Base-by-base conservation (phyloP, 2,888 invertebrate genomes). In the Ormyrus pomaceus region DNA sequence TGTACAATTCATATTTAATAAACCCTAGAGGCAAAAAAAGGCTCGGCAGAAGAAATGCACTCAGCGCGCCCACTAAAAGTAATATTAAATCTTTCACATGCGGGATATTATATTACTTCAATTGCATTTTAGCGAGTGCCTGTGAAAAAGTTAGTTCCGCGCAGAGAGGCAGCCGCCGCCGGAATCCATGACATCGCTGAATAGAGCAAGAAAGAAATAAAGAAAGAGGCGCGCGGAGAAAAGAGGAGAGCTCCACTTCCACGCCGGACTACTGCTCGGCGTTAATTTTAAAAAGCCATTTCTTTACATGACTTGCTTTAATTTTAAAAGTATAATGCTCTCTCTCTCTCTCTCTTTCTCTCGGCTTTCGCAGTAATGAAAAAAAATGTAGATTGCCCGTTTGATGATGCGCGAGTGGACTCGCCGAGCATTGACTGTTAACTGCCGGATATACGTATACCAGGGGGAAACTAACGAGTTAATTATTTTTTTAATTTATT, bases 211-310 rank as follows among this genome's bases (percentile, higher is more conserved):
- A 56, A 50, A 62, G 46, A 55, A 64, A 77, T 7, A 77, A 48
- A 65, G 53, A 11, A 6, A 19, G 19, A 19, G 19, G 19, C 19
- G 19, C 13, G 45, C 13, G n/a, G 45, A 50, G 64, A 61, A 61
- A 19, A 19, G 19, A 19, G 46, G 61, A 61, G 53, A 78, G 78
- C 58, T 72, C 72, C 46, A 73, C 73, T 69, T 73, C 48, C 59
- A 77, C 46, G 59, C 56, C 6, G 46, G 34, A 19, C 48, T 7
- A 48, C 62, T 11, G 46, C 19, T n/a, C n/a, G 7, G 46, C 19
- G 68, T 73, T 79, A 56, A 69, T 74, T 79, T 74, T 56, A 69
- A 73, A 79, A 64, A 69, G 66, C 68, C 56, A 64, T 73, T 69
- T 62, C 55, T 73, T 69, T 45, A 66, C 72, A 72, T 78, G 73